Base-by-base conservation (phyloP, 2,797 vertebrate genomes). In the Botia almorhae region DNA sequence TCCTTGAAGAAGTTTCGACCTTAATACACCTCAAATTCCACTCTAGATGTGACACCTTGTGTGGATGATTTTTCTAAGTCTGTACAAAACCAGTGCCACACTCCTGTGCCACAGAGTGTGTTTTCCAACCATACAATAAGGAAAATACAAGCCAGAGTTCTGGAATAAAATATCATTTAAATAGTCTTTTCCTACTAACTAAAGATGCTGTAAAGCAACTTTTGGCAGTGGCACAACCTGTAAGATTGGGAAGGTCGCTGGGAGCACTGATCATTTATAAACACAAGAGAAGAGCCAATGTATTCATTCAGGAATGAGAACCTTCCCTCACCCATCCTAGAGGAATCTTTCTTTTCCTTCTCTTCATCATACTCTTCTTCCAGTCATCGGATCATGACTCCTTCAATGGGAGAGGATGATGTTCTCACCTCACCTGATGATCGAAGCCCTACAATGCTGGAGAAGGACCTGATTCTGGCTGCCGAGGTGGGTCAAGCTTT, bases 271-370 rank as follows among this genome's bases (percentile, higher is more conserved):
- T 39, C 69, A 61, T 39, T 58, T 26, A 26, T 26, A 26, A 26
- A 16, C n/a, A 58, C 19, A 23, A 17, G 33, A 8, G 14, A 61
- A 36, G 36, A 29, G 61, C 71, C 36, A 80, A 93, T 93, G 93
- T 92, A 93, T 85, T 88, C 89, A 64, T 79, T 87, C 21, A 89
- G 88, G 71, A 94, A 92, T 82, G 88, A 87, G 86, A 93, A 82
- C n/a, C 87, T 94, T 16, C 86, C 92, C 10, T 92, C 94, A 55
- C 93, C 93, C 14, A 93, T 88, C 74, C 77, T 94, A 87, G 94
- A 95, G 76, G 94, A 94, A 70, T 92, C 94, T 33, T 95, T 95
- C 85, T 95, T 94, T 72, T 91, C 93, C 61, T 92, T 95, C 43
- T 92, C 92, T 46, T 87, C 93, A 0, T 89, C 92, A 2, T 90